Base-by-base conservation (phyloP, 2,888 invertebrate species). In the Cyaniris semiargus region DNA sequence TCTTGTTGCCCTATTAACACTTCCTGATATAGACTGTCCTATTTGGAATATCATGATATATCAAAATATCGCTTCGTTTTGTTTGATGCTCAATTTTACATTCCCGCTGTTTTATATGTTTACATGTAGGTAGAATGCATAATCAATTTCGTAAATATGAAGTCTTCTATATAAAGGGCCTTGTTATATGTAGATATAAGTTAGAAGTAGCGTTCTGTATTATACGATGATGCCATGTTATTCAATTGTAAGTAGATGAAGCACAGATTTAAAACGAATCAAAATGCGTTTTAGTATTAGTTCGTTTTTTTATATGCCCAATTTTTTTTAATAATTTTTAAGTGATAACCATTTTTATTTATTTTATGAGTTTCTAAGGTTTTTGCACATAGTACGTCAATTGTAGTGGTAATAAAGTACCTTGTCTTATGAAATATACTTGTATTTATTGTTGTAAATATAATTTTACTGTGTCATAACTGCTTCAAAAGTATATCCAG, bases 221-320 rank as follows among this genome's bases (percentile, higher is more conserved):
- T 76, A 80, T 70, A 78, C 82, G 85, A 86, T 82, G 88, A 88
- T 90, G 92, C 91, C 92, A 91, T 91, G 88, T 88, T 89, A 86
- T 85, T 85, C 81, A 84, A 83, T 66, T 66, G 60, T 66, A 81
- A 79, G 80, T 85, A 85, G 83, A 77, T 76, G 83, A 83, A 85
- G 85, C 86, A 87, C 86, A 83, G 81, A 82, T 82, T 83, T 80
- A 78, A 82, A 86, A 88, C 89, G 90, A 89, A 89, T 86, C 77
- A 83, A 83, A 91, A 92, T 93, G 91, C 92, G 92, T 92, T 93
- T 89, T 92, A 93, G 92, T 92, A 92, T 92, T 90, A 86, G 90
- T 91, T 92, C 90, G 90, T 92, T 91, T 76, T 83, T 81, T 79
- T 80, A 81, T 79, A 81, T 80, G 78, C 79, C 80, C 77, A 79